Conservation (phyloP, 2,113 vertebrate species). For the Pseudonaja textilis region DNA sequence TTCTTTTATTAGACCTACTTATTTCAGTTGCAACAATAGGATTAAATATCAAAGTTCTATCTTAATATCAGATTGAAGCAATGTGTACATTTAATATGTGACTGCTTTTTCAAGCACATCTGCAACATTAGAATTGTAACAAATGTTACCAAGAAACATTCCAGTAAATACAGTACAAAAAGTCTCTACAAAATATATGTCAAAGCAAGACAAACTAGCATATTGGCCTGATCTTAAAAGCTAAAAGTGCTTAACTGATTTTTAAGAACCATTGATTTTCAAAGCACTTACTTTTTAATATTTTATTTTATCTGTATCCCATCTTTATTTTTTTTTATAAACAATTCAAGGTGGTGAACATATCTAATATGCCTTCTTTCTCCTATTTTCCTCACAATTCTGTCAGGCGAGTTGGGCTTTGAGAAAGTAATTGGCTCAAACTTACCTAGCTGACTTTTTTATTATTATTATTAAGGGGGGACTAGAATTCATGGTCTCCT, state of each 20-base stretch:
- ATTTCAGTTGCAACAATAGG: constrained; percentile 5
- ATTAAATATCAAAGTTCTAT: not conserved
- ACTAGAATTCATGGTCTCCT: not conserved
- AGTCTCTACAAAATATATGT: not conserved
- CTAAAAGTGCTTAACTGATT: not conserved
- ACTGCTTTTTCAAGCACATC: not conserved
- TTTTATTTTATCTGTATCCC: not conserved
- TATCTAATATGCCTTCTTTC: not conserved
- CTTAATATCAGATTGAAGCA: not conserved
- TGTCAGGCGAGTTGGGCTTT: not conserved
- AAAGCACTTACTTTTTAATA: not conserved
- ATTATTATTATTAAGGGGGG: not conserved
- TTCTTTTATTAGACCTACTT: not conserved
- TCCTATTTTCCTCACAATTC: not conserved
- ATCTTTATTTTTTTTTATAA: not conserved
- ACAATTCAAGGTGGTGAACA: not conserved
- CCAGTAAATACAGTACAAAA: not conserved
- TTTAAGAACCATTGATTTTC: not conserved
- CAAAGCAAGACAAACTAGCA: not conserved
- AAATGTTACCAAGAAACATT: not conserved
- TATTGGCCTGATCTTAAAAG: not conserved
- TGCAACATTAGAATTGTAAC: not conserved
- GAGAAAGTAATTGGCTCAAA: not conserved
- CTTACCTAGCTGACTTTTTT: not conserved
- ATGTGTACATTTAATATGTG: not conserved